These are phyloP conservation scores for Syrista parreyssii DNA, from an alignment of 2,888 invertebrate species.

Conservation along the genomic window DNA sequence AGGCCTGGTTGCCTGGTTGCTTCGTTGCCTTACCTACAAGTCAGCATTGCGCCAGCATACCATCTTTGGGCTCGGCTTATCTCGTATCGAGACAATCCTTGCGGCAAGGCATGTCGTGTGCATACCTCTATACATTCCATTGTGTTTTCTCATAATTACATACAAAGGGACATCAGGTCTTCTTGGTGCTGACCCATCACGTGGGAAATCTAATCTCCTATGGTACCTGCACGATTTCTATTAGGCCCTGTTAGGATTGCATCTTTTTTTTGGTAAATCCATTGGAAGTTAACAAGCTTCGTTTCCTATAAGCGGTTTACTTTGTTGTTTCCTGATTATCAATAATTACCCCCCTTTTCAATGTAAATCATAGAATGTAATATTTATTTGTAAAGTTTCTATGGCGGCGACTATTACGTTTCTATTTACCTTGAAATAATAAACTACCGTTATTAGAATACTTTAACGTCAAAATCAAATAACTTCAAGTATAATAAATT, in stretches of 20 bases:
- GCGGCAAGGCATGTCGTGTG: conserved; percentile 44
- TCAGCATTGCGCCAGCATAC: conserved; percentile 45
- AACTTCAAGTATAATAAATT: conserved; percentile 57
- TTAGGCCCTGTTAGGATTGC: background rate
- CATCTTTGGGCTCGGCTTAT: conserved; percentile 58
- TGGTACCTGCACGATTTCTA: background rate
- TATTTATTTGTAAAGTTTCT: too few relatives aligned
- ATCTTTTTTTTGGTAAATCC: conserved; percentile 23
- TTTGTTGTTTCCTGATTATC: background rate
- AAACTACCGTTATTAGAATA: conserved; percentile 60
- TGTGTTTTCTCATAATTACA: conserved; percentile 59
- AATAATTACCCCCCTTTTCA: background rate
- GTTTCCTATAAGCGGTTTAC: background rate
- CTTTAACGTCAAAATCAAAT: conserved; percentile 63
- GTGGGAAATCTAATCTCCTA: conserved; percentile 39
- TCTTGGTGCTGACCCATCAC: conserved; percentile 38
- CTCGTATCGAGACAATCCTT: conserved; percentile 47
- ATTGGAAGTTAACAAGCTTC: background rate
- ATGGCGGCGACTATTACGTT: too few relatives aligned
- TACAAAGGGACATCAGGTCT: conserved; percentile 37
- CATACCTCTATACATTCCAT: conserved; percentile 58
- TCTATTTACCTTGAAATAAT: background rate
- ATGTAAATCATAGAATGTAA: background rate
- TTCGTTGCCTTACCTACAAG: conserved; percentile 7
- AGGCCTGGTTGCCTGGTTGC: conserved; percentile 7